These are phyloP conservation scores for Pegoplata infirma DNA, from an alignment of 2,888 invertebrate species.

Conservation along the genomic window DNA sequence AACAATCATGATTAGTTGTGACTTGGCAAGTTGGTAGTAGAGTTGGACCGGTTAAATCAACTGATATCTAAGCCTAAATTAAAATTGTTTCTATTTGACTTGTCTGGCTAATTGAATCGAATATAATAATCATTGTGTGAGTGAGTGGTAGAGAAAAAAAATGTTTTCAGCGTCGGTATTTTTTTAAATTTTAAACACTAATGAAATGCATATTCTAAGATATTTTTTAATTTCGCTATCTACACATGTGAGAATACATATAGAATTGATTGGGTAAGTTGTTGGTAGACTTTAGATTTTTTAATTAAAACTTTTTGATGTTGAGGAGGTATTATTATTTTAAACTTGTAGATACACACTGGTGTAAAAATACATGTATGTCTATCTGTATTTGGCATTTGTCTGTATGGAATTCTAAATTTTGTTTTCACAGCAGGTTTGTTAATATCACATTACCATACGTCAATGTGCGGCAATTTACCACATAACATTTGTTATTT, in stretches of 20 bases:
- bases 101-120: not conserved
- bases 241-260: not conserved
- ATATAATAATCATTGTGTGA: slow-evolving; percentile 2
- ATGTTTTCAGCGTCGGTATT: not conserved
- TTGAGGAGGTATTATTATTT: not conserved
- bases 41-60: slow-evolving; percentile 19
- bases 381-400: not conserved
- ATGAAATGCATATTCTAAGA: not conserved
- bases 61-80: not conserved
- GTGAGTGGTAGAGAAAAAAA: no score
- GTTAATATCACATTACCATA: slow-evolving; percentile 33
- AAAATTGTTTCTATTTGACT: no score
- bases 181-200: not conserved
- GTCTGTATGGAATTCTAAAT: not conserved
- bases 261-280: slow-evolving; percentile 1
- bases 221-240: not conserved
- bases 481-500: slow-evolving; percentile 43
- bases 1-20: slow-evolving; percentile 17
- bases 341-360: no score
- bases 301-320: slow-evolving; percentile 11
- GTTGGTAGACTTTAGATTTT: not conserved
- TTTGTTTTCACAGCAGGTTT: slow-evolving; percentile 42
- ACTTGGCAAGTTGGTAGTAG: not conserved
- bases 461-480: slow-evolving; percentile 19
- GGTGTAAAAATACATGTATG: not conserved